Base-by-base conservation (phyloP, 2,888 invertebrate genomes). In the Venustoraphidia nigricollis region DNA sequence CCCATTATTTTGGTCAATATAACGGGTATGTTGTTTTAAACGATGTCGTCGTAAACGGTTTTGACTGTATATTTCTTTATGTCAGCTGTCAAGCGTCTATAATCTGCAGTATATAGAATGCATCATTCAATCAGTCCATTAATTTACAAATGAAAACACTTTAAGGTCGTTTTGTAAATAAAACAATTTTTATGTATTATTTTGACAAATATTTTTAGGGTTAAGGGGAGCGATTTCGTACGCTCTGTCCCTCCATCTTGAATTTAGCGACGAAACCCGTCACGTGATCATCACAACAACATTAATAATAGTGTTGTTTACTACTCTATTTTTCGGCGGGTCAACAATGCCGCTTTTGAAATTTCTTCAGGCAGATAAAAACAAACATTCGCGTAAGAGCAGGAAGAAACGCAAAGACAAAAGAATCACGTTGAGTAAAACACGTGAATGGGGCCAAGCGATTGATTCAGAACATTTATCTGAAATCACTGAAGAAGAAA, bases 231-330 rank as follows among this genome's bases (percentile, higher is more conserved):
- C 97, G 9, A 95, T 98, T 64, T 96, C 97, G 0, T 98, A 98
- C 68, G 97, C 97, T 2, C 71, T 98, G 14, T 94, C 95, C 1
- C 77, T 98, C 47, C 96, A 98, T 72, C 77, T 97, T 60, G 89
- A 92, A 56, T 84, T 95, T 58, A 89, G 89, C 45, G 87, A 90
- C 62, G 94, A 96, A 69, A 95, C 92, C 1, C 78, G 95, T 8
- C 91, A 93, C 62, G 94, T 98, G 17, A 87, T 98, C 49, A 94
- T 98, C 49, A 97, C 98, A 1, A 94, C 95, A 0, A 98, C 97
- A 0, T 75, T 98, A n/a, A 94, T 96, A 54, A 93, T 97, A 55
- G 95, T 98, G 8, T 71, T 98, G 43, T 92, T 97, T 59, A 97
- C 97, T 0, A 94, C 96, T 1, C 70, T 98, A 38, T 77, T 94